phyloP scores from a whole-genome alignment of 2,797 vertebrate genomes.

The Myotis planiceps region DNA sequence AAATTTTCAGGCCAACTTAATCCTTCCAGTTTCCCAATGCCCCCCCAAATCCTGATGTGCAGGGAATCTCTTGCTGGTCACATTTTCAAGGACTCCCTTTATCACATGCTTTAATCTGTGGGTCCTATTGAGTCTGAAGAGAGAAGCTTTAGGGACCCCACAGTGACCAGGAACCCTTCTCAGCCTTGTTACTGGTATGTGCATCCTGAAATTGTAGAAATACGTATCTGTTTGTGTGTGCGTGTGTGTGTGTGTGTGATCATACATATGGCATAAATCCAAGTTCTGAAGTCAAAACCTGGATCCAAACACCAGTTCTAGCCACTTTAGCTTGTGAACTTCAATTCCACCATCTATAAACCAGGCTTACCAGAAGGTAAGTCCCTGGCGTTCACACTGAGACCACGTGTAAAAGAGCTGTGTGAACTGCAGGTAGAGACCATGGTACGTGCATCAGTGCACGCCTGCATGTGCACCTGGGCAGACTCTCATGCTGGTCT shows the following conservation, averaged over 20 bases:
- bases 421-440: background rate
- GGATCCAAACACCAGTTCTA: background rate
- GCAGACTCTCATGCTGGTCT: background rate
- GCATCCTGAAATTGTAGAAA: background rate
- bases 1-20: background rate
- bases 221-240: background rate
- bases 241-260: background rate
- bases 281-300: background rate
- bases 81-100: background rate
- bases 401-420: background rate
- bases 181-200: background rate
- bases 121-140: background rate
- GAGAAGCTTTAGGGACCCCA: background rate
- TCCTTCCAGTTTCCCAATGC: background rate
- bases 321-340: background rate
- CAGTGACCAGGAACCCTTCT: background rate
- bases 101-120: background rate
- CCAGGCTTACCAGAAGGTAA: background rate
- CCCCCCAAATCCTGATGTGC: background rate
- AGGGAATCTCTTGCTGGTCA: background rate
- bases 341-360: background rate
- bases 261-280: background rate
- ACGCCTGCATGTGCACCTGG: rapidly evolving
- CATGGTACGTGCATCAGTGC: rapidly evolving
- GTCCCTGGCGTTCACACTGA: background rate